Conservation (phyloP, 2,888 invertebrate genomes). For the Athalia cordata region DNA sequence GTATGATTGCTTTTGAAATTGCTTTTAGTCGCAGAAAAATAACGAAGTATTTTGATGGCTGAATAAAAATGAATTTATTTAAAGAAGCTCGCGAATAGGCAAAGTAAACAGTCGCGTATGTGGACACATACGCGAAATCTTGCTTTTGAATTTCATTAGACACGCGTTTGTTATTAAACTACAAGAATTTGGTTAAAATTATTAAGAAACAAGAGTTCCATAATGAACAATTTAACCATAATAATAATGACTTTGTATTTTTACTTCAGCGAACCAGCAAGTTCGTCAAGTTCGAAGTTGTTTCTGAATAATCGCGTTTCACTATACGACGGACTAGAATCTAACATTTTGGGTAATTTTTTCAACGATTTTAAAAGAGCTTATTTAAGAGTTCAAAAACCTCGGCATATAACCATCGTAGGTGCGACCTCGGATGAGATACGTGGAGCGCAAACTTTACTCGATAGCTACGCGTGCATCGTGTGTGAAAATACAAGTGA, state of each 20-base stretch:
- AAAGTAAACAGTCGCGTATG: neutral
- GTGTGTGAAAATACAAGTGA: neutral
- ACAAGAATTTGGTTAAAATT: too few species aligned
- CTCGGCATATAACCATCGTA: conserved; percentile 18
- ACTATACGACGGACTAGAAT: neutral
- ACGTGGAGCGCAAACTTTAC: neutral
- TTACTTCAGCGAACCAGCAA: neutral
- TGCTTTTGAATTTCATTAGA: neutral
- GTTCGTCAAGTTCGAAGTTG: neutral
- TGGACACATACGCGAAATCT: neutral
- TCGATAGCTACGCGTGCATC: conserved; percentile 1
- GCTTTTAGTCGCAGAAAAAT: too few species aligned
- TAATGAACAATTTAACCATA: neutral
- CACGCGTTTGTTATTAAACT: neutral
- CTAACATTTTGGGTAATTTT: conserved; percentile 4
- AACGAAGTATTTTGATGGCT: too few species aligned
- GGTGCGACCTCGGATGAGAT: neutral
- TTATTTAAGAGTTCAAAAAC: neutral
- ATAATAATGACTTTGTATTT: neutral
- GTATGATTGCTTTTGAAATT: too few species aligned
- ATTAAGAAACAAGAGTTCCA: too few species aligned
- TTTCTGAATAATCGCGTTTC: neutral
- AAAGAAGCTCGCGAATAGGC: too few species aligned
- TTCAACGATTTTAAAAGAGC: neutral
- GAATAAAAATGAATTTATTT: too few species aligned